Base-by-base conservation (phyloP, 2,888 invertebrate genomes). In the Patella depressa region DNA sequence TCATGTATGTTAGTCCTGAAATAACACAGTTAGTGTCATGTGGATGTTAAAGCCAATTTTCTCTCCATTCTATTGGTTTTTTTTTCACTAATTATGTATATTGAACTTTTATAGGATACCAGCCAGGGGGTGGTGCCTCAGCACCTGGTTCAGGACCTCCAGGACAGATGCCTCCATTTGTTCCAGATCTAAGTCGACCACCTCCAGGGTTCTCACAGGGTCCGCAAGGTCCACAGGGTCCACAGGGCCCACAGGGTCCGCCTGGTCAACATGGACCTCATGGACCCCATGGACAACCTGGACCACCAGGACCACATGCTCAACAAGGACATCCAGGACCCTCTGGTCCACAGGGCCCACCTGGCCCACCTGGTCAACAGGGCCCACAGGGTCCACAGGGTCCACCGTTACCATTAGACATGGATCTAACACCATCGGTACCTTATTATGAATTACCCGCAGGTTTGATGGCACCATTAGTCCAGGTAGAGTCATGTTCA, bases 381-480 rank as follows among this genome's bases (percentile, higher is more conserved):
- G 81, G 81, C 4, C 82, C 79, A 80, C 90, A 82, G 7, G 89
- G 92, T 74, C 76, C 81, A 70, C 19, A n/a, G n/a, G 19, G 24
- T 24, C 65, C 19, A 65, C 65, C 19, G 5, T 24, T 65, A 7
- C 65, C 19, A 24, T 83, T 83, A 17, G 89, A 90, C 55, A 87
- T 88, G 74, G 90, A 90, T 79, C 87, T 92, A 74, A 94, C 96
- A 93, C 98, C 98, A 53, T 95, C 96, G 53, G 95, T 96, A 86
- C 98, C 98, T 74, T 99, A 99, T 92, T 99, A 96, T 91, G 98
- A 99, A 91, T 93, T 99, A 82, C 99, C 99, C 2, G 98, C 99
- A 77, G 99, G 98, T 71, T 93, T 99, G 29, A 98, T 99, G 95
- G 98, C 98, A 78, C 97, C 98, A n/a, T 94, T 98, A 17, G 96